Evolutionary conservation across 2,797 vertebrate species (phyloP), one percentile per base, ranked within the genome.

Genomic region (Coccyzus lansbergi): DNA sequence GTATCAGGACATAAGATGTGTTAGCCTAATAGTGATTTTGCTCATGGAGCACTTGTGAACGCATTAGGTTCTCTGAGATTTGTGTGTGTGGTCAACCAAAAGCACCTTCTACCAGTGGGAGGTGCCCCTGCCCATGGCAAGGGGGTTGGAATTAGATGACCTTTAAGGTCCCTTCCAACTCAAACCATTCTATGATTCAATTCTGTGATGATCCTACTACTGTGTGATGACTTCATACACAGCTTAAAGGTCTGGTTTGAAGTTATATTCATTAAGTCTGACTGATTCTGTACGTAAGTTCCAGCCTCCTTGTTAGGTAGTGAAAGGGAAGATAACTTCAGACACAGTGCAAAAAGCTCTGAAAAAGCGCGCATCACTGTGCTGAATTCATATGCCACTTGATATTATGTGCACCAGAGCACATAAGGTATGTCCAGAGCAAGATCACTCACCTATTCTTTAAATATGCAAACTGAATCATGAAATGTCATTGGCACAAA

Each of bases 401-500:
- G 87, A 42, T 88, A 91, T 96, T 95, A 96, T 65, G 90, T 94
- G 91, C 94, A 90, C 77, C 88, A 95, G 68, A 92, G 93, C 91
- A 97, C 94, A 95, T 86, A 72, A 95, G 95, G 89, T 97, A 95
- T 97, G 93, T 97, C 74, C 94, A 90, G 85, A 86, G 87, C 91
- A 68, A 94, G 90, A 94, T 95, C 91, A 62, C 68, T 93, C 93
- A 78, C 93, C 86, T 92, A 59, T 70, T 89, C 81, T 82, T 96
- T 93, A 95, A 95, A 90, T 88, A 95, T 90, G 89, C 94, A 96
- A 82, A 94, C 36, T 1, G 87, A 95, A 91, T 92, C 77, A 81
- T n/a, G 59, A 87, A 83, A 75, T 89, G 86, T 87, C 94, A 92
- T 75, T 81, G 91, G 76, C 78, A 68, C 70, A 88, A 90, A 79